Percentiles rank a stretch among this genome's conserved stretches.
Conservation (phyloP, 2,888 invertebrate genomes). For the Anthophora plumipes region DNA sequence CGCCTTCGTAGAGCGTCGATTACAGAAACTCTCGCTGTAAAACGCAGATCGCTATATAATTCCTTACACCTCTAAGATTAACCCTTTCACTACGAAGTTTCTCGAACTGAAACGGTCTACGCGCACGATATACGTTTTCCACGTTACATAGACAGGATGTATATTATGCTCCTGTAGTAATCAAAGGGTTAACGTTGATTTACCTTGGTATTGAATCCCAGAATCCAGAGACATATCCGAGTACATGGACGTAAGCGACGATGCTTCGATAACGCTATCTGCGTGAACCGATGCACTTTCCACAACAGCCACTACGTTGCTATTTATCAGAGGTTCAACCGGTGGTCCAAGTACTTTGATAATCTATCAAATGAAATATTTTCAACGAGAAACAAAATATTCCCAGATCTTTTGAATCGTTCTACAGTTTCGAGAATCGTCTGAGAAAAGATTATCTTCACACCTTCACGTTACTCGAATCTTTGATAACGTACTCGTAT, state of each 20-base stretch:
- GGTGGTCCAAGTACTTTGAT: constrained; percentile 23
- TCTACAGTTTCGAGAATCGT: neutral
- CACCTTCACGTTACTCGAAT: constrained; percentile 85
- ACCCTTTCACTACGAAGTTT: no score
- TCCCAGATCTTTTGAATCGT: no score
- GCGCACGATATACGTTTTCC: no score
- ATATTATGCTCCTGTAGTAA: no score
- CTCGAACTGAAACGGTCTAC: no score
- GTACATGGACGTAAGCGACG: neutral
- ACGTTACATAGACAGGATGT: no score
- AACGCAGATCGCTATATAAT: no score
- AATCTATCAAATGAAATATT: no score
- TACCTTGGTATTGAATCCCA: neutral
- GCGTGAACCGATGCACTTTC: no score
- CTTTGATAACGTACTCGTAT: constrained; percentile 82
- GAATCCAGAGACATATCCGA: neutral
- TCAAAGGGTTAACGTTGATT: no score
- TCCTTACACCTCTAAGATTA: neutral
- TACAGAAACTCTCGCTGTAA: constrained; percentile 83
- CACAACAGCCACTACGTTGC: no score
- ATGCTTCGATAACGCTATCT: no score
- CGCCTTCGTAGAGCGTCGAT: constrained; percentile 85
- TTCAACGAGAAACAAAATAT: neutral
- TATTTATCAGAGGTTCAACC: neutral
- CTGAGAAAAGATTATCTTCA: neutral